Conservation (phyloP, 2,797 vertebrate species). For the Anableps anableps region DNA sequence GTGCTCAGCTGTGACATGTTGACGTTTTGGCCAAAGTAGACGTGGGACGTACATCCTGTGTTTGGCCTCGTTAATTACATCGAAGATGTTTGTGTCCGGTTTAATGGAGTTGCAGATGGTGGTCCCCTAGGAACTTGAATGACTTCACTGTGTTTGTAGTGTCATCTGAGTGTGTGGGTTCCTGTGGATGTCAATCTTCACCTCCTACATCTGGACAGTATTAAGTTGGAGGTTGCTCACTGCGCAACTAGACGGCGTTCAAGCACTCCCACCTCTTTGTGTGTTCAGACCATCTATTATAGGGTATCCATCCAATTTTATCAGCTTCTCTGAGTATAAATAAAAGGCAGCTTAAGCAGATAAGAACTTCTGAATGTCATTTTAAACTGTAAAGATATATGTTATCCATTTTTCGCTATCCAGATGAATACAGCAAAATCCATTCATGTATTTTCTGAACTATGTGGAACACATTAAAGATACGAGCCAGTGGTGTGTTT, state of each 20-base stretch:
- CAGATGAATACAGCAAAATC: not conserved
- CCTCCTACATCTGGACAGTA: conserved; percentile 69
- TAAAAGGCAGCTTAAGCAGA: not conserved
- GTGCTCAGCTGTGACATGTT: conserved; percentile 53
- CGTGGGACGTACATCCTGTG: conserved; percentile 63
- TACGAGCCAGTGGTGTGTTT: not conserved
- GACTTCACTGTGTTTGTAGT: conserved; percentile 56
- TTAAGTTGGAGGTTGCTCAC: conserved; percentile 58
- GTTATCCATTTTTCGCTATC: not conserved
- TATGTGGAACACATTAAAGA: not conserved
- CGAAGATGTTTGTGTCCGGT: conserved; percentile 70
- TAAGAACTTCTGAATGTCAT: not conserved
- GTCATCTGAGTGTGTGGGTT: conserved; percentile 57
- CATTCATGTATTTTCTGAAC: not conserved
- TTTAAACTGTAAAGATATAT: not conserved
- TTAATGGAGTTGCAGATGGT: conserved; percentile 67
- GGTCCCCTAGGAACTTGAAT: conserved; percentile 62
- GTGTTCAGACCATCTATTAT: conserved; percentile 17
- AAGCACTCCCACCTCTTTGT: conserved; percentile 18
- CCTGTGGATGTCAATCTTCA: conserved; percentile 63
- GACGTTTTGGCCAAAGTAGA: conserved; percentile 46
- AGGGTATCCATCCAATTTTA: conserved; percentile 22
- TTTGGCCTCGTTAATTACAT: conserved; percentile 65
- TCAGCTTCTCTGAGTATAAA: conserved; percentile 7
- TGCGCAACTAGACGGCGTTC: conserved; percentile 43